A percentile compares a stretch with the other conserved stretches of the same genome.
Evolutionary conservation across 2,797 vertebrate genomes (phyloP).

Genomic region (Melanogrammus aeglefinus): DNA sequence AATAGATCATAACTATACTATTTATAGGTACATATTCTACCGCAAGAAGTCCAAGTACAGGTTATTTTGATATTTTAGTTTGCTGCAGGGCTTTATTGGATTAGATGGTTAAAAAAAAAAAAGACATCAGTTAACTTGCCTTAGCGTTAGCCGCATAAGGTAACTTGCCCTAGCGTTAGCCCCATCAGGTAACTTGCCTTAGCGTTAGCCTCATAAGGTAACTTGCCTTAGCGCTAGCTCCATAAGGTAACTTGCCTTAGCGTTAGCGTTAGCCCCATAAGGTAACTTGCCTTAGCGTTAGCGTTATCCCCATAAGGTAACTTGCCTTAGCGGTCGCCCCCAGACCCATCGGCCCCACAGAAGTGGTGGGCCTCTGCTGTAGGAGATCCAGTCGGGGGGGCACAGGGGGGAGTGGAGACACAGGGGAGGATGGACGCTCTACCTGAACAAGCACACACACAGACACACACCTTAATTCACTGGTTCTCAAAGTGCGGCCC

Average conservation of each 20-base stretch:
- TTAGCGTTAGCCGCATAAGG: slow-evolving; percentile 68
- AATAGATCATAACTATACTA: not conserved
- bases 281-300: too few relatives aligned
- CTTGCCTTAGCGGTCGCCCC: slow-evolving; percentile 78
- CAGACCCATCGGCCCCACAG: slow-evolving; percentile 73
- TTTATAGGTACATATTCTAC: not conserved
- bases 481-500: too few relatives aligned
- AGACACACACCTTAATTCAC: not conserved
- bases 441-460: slow-evolving; percentile 63
- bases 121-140: too few relatives aligned
- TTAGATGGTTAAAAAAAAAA: not conserved
- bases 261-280: too few relatives aligned
- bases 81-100: too few relatives aligned
- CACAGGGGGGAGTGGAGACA: slow-evolving; percentile 82
- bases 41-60: too few relatives aligned
- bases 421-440: slow-evolving; percentile 82
- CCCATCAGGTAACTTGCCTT: too few relatives aligned
- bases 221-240: too few relatives aligned
- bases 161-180: too few relatives aligned
- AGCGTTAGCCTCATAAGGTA: too few relatives aligned
- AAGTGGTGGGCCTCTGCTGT: slow-evolving; percentile 71
- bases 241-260: too few relatives aligned
- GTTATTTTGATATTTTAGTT: not conserved
- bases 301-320: too few relatives aligned
- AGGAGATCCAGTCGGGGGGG: slow-evolving; percentile 83